Evolutionary conservation across 2,113 vertebrate genomes (phyloP), one percentile per base, ranked within the genome.

Genomic region (Paracanthobrama guichenoti): DNA sequence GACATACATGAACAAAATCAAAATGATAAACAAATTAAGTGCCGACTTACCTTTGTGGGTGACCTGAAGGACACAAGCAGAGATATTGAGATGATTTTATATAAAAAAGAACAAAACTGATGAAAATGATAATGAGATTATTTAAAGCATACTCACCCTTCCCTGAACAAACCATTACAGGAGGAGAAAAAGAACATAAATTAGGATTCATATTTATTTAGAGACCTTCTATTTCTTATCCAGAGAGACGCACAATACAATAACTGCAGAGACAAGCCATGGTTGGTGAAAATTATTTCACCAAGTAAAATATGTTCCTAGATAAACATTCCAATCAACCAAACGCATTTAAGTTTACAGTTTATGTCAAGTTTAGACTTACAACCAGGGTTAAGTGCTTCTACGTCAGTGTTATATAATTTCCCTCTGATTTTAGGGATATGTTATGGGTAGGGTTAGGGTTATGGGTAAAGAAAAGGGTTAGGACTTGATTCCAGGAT

Each of bases 141-240:
- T 24, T 28, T 7, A 22, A 46, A 28, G 39, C 8, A 8, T 89
- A 93, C 94, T 94, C 92, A 95, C 94, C 93, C 94, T 89, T 95
- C 94, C 89, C 94, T 95, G 92, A 91, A 91, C 86, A 87, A 90
- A 81, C 88, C 80, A 71, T 91, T 82, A 90, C 88, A 88, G 88
- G 22, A 78, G 39, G 28, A 83, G 84, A 86, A 83, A 84, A 66
- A 81, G 1, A 74, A 13, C 46, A 73, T 77, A 22, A n/a, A 42
- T 42, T 71, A 83, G n/a, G 28, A 20, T 44, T 81, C 24, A 81
- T 42, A 24, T 57, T 78, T 69, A 69, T 11, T 55, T 55, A 8
- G 18, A 42, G 3, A 31, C 16, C 18, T 67, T 35, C 16, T 35
- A 18, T 66, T 66, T 66, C 7, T 66, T 66, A 20, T 66, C 28